phyloP scores from a whole-genome alignment of 2,797 vertebrate species.

The Mycteria americana region DNA sequence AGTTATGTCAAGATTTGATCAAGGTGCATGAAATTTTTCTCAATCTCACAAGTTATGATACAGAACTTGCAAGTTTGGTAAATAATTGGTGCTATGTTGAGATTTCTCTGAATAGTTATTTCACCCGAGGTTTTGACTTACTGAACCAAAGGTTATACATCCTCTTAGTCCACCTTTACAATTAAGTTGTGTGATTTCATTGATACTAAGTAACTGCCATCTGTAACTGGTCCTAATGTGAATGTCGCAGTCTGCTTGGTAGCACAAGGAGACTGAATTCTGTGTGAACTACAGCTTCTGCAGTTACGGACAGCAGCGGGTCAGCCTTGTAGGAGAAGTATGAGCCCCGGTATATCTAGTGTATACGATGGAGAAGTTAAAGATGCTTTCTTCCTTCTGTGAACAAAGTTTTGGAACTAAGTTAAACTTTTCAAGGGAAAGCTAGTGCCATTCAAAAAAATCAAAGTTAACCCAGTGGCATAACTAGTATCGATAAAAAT shows the following conservation, averaged over 20 bases:
- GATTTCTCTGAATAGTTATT: not conserved
- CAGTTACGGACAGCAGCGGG: not conserved
- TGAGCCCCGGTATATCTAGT: not conserved
- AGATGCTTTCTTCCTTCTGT: not conserved
- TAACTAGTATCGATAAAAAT: not conserved
- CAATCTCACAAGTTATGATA: not conserved
- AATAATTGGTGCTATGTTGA: not conserved
- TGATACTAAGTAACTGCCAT: not conserved
- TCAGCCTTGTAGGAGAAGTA: not conserved
- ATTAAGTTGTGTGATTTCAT: not conserved
- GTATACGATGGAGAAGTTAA: not conserved
- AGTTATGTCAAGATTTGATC: not conserved
- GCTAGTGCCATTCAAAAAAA: not conserved
- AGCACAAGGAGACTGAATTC: not conserved
- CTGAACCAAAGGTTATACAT: not conserved
- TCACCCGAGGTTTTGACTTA: not conserved
- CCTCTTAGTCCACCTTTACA: not conserved
- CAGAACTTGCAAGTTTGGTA: not conserved
- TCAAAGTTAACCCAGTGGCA: not conserved
- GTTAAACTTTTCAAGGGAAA: not conserved
- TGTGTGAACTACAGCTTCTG: not conserved
- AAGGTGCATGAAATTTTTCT: not conserved
- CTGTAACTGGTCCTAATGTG: not conserved
- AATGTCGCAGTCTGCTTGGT: not conserved
- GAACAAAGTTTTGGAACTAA: not conserved